Conservation (phyloP, 2,888 invertebrate species). For the Poecilobothrus nobilitatus region DNA sequence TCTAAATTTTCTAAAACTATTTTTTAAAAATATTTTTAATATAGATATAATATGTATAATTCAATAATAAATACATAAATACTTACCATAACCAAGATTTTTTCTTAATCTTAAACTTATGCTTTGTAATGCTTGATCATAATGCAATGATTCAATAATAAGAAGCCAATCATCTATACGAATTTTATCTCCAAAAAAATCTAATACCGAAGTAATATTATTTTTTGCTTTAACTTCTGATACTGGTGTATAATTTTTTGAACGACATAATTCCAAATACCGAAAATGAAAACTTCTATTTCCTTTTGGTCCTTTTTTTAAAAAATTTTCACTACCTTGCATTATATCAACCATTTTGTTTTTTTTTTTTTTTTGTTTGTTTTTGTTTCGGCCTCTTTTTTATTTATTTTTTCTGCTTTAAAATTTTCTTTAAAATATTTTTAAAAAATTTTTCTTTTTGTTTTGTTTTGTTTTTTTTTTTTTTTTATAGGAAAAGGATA, state of each 20-base stretch:
- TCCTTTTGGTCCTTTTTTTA: conserved; percentile 25
- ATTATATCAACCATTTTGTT: too few species aligned
- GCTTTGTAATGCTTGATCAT: conserved; percentile 62
- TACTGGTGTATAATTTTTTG: conserved; percentile 36
- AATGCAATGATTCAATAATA: conserved; percentile 60
- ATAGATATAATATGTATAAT: too few species aligned
- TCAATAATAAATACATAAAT: background rate
- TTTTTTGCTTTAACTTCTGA: conserved; percentile 36
- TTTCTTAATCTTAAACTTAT: conserved; percentile 57
- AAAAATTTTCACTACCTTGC: too few species aligned
- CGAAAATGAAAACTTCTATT: conserved; percentile 40
- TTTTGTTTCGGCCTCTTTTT: too few species aligned
- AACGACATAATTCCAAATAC: conserved; percentile 40
- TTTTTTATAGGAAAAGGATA: too few species aligned
- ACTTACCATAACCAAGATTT: conserved; percentile 34
- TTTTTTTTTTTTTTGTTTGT: too few species aligned
- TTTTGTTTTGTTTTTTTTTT: too few species aligned
- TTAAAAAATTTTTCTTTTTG: too few species aligned
- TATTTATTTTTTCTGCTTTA: too few species aligned
- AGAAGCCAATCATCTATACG: conserved; percentile 69
- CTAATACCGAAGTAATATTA: conserved; percentile 49
- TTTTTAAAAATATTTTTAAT: background rate
- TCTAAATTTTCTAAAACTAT: conserved; percentile 43
- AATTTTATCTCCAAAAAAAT: conserved; percentile 66
- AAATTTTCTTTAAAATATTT: too few species aligned